A percentile compares a stretch with the other conserved stretches of the same genome.
phyloP scores from a whole-genome alignment of 2,888 invertebrate genomes.

The Rhodophaea formosa region DNA sequence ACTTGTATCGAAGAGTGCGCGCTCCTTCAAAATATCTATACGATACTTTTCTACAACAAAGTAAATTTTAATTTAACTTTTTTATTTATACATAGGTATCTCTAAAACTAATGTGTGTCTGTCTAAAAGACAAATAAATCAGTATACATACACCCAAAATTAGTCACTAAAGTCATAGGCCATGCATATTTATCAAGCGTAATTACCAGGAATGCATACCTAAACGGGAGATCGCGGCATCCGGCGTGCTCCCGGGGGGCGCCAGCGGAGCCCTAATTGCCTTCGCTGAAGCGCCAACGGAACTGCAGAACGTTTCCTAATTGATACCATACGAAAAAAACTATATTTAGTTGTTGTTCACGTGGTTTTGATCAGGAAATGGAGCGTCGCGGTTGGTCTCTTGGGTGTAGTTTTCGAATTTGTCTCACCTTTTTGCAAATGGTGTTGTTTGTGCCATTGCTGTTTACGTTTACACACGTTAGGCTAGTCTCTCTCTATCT shows the following conservation, averaged over 20 bases:
- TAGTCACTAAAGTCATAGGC: conserved; percentile 55
- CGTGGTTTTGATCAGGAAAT: conserved; percentile 64
- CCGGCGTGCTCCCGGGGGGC: conserved; percentile 53
- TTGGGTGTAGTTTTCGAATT: conserved; percentile 34
- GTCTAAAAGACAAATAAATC: conserved; percentile 38
- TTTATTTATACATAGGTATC: too few species aligned
- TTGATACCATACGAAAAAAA: conserved; percentile 46
- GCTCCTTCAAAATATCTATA: too few species aligned
- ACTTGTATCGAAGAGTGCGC: too few species aligned
- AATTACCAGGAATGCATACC: conserved; percentile 68
- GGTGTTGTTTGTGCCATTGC: too few species aligned
- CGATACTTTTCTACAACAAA: too few species aligned
- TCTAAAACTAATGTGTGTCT: too few species aligned
- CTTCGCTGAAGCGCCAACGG: conserved; percentile 50
- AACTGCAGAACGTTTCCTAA: conserved; percentile 50
- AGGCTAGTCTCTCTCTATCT: too few species aligned
- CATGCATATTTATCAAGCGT: conserved; percentile 44
- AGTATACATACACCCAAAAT: conserved; percentile 45
- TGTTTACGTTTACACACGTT: too few species aligned
- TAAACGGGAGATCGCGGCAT: conserved; percentile 49
- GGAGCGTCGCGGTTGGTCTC: conserved; percentile 36
- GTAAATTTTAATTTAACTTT: too few species aligned
- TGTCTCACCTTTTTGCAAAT: conserved; percentile 1
- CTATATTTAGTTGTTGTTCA: conserved; percentile 33
- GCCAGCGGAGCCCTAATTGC: conserved; percentile 50